Evolutionary conservation across 2,113 vertebrate genomes (phyloP), one percentile per base, ranked within the genome.

Genomic region (Tretioscincus oriximinensis): DNA sequence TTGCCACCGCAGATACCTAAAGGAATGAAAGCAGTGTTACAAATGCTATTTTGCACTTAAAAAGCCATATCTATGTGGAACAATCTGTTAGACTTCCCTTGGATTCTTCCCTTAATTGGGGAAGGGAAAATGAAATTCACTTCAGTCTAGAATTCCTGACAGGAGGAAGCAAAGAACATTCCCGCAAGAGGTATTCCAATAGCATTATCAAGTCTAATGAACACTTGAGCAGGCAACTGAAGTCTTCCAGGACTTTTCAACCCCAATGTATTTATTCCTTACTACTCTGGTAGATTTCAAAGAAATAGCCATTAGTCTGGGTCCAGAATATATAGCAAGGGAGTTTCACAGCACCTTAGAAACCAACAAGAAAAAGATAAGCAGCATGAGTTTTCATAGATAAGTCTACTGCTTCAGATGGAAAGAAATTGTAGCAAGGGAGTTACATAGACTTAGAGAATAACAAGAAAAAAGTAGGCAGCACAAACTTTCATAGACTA

Each of bases 1-100:
- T 45, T 7, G 88, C 73, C 88, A 68, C 86, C 88, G 82, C 58
- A 76, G 83, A 47, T 86, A 84, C 84, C 88, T 83, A 90, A 85
- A 88, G 41, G n/a, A 80, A 74, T 0, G 8, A 72, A 81, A 85
- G 35, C 35, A 35, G 2, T 0, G 35, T 47, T 65, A 85, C 9
- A 1, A 28, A 29, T 66, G 51, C 22, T n/a, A 49, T 29, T 11
- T n/a, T 31, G 54, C 14, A 54, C 63, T 79, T 85, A 63, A 86
- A 77, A 83, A 85, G 78, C 21, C 22, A 73, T 63, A 35, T 1
- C 49, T 28, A 66, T 64, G 28, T n/a, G 65, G 76, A 41, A 72
- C 21, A 78, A 69, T 5, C 74, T 88, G 73, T 76, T 58, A 4
- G 0, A 70, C 72, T 14, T 72, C 12, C 0, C 0, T 5, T 26